phyloP scores from a whole-genome alignment of 53 echinoderm and acorn worm species.

The Astropecten irregularis region DNA sequence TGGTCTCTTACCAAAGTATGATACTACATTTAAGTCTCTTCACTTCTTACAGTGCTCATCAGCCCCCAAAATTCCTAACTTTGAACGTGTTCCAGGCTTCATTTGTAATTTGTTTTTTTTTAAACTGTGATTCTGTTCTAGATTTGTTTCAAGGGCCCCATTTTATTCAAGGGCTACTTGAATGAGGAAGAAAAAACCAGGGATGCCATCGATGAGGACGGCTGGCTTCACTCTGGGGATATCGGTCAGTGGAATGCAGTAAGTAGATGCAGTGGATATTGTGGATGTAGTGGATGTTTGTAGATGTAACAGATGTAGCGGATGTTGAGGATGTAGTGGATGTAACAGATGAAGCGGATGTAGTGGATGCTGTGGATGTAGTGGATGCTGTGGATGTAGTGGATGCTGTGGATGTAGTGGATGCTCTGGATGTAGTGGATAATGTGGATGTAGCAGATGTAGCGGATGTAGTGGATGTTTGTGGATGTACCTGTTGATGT shows the following conservation, averaged over 20 bases:
- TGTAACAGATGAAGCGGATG: too few species aligned
- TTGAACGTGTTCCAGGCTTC: too few species aligned
- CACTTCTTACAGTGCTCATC: too few species aligned
- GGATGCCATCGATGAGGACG: conserved; percentile 87
- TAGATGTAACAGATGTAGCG: too few species aligned
- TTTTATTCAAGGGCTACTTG: conserved; percentile 82
- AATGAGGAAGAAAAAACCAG: conserved; percentile 82
- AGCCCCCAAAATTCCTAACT: too few species aligned
- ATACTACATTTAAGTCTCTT: too few species aligned
- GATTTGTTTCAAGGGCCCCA: conserved; percentile 84
- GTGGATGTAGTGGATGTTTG: background rate
- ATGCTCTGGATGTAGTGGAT: background rate
- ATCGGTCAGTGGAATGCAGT: conserved; percentile 93
- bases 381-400: background rate
- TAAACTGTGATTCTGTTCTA: conserved; percentile 15
- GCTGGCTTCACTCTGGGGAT: conserved; percentile 92
- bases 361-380: background rate
- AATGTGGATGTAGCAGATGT: background rate
- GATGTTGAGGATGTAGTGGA: too few species aligned
- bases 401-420: background rate
- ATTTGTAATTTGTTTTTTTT: too few species aligned
- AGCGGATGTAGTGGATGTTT: background rate
- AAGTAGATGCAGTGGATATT: conserved; percentile 29
- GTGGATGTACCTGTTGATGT: background rate
- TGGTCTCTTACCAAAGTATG: too few species aligned